Conservation (phyloP, 2,113 vertebrate species). For the Sorex araneus region DNA sequence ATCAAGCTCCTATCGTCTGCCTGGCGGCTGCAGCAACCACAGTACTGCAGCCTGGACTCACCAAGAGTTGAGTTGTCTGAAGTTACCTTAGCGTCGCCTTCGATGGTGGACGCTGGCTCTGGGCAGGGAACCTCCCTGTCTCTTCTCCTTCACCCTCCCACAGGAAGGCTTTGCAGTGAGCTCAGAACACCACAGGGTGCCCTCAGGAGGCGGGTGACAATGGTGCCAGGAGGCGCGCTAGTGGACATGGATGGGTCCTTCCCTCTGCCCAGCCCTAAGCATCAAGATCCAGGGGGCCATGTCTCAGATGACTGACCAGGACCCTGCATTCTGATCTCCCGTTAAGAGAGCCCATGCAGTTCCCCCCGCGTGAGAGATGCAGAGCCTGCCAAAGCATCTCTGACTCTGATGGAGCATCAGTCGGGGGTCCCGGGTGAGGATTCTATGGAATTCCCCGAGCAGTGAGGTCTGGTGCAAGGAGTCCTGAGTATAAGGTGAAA, state of each 20-base stretch:
- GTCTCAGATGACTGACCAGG: not conserved
- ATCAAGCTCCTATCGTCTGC: not conserved
- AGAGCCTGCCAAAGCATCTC: conserved; percentile 42
- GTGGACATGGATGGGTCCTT: not conserved
- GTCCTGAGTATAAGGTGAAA: not conserved
- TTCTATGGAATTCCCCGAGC: conserved; percentile 8
- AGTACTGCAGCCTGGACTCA: not conserved
- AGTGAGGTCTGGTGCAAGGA: not conserved
- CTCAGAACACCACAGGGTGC: not conserved
- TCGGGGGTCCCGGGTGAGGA: not conserved
- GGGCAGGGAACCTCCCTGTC: too few species aligned
- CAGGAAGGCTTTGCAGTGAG: too few species aligned
- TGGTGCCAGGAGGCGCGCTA: not conserved
- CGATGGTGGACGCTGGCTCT: too few species aligned
- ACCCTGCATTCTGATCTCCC: conserved; percentile 8
- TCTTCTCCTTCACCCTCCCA: too few species aligned
- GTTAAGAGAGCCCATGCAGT: not conserved
- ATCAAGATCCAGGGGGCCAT: not conserved
- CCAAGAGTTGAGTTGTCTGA: not conserved
- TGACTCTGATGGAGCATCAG: conserved; percentile 39
- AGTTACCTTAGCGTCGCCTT: too few species aligned
- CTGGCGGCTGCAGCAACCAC: too few species aligned
- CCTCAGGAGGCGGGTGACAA: not conserved
- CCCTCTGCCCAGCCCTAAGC: not conserved
- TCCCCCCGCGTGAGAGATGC: conserved; percentile 33